Percentiles rank a stretch among this genome's conserved stretches.
phyloP scores from a whole-genome alignment of 2,113 vertebrate genomes.

The Elachura formosa region DNA sequence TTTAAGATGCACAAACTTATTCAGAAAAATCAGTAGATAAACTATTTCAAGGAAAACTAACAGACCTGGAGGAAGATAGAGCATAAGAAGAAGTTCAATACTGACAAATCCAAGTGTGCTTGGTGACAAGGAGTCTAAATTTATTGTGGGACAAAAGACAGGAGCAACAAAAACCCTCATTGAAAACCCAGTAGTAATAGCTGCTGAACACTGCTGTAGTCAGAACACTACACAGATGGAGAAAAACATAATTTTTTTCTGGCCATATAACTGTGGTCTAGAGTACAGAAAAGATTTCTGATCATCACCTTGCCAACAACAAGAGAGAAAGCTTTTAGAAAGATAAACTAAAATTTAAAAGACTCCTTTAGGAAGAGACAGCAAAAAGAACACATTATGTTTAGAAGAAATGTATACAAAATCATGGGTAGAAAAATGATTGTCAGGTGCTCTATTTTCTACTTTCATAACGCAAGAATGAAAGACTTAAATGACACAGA shows the following conservation, averaged over 20 bases:
- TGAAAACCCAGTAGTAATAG: background rate
- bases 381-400: background rate
- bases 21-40: background rate
- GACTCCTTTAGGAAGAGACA: background rate
- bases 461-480: background rate
- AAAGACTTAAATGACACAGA: background rate
- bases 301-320: background rate
- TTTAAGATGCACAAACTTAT: background rate
- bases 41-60: background rate
- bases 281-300: background rate
- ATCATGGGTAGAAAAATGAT: background rate
- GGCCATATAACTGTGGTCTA: background rate
- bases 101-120: background rate
- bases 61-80: background rate
- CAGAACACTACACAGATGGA: background rate
- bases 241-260: background rate
- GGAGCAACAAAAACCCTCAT: background rate
- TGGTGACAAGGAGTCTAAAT: background rate
- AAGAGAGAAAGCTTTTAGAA: background rate
- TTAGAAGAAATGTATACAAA: background rate
- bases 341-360: background rate
- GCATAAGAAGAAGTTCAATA: background rate
- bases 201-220: background rate
- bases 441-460: conserved; percentile 26
- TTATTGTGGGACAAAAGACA: background rate